Conservation (phyloP, 2,797 vertebrate species). For the Mastacembelus armatus region DNA sequence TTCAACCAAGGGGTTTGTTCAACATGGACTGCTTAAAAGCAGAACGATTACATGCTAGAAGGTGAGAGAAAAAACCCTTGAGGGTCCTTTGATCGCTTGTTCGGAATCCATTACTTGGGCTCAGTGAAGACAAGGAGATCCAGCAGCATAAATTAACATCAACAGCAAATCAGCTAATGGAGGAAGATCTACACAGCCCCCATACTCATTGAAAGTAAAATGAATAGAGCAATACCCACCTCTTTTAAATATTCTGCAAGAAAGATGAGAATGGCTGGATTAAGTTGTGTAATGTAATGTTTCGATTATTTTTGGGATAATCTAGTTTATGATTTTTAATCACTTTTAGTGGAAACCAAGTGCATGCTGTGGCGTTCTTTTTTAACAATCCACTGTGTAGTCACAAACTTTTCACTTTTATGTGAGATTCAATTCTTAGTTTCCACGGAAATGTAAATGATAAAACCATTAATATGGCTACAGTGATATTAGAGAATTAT, state of each 20-base stretch:
- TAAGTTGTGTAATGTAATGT: no score
- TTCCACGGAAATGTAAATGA: slow-evolving; percentile 14
- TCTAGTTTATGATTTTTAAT: slow-evolving; percentile 26
- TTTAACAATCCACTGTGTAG: no score
- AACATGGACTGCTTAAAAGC: slow-evolving; percentile 58
- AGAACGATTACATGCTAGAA: slow-evolving; percentile 53
- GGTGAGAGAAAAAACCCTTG: slow-evolving; percentile 45
- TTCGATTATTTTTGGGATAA: slow-evolving; percentile 35
- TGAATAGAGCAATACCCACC: slow-evolving; percentile 24
- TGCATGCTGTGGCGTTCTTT: neutral
- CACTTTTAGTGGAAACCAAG: neutral
- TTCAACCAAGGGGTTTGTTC: slow-evolving; percentile 57
- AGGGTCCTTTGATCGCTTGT: slow-evolving; percentile 68
- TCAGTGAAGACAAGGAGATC: slow-evolving; percentile 67
- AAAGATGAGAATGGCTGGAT: slow-evolving; percentile 35
- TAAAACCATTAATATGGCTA: neutral
- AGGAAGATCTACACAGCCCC: slow-evolving; percentile 38
- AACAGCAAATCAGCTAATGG: slow-evolving; percentile 69
- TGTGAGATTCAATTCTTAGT: no score
- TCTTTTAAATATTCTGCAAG: slow-evolving; percentile 47
- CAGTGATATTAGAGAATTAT: neutral
- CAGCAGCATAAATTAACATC: slow-evolving; percentile 75
- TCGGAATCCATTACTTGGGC: slow-evolving; percentile 73
- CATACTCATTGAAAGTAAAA: slow-evolving; percentile 37
- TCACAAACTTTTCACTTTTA: no score